Evolutionary conservation across 2,113 vertebrate species (phyloP), one percentile per base, ranked within the genome.

Genomic region (Pluvianellus socialis): DNA sequence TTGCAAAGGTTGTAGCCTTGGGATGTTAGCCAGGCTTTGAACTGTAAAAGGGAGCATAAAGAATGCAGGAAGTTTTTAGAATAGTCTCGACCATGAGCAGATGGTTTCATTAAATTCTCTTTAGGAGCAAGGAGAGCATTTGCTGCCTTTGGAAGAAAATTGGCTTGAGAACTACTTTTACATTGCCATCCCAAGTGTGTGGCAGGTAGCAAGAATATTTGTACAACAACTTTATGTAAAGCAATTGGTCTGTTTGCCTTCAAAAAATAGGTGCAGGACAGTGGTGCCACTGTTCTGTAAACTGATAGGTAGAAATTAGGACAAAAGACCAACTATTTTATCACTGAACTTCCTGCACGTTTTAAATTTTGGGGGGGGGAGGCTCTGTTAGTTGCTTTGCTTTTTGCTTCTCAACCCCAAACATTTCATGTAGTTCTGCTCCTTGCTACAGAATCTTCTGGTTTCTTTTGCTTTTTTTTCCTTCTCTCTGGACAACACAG

Each of bases 21-120:
- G 82, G 90, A 87, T 92, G 40, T 44, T 75, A 81, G 68, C 88
- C 83, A 94, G 76, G 44, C 55, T 83, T 70, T 86, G 71, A 88
- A 91, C 55, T 76, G 92, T 84, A 74, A 72, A 91, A 93, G 49
- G 45, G 56, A 81, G 49, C 47, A 27, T 81, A 18, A 90, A 90
- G 68, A 84, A 71, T 63, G 35, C 38, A 67, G 59, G 26, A 71
- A 96, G 79, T 77, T 93, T 92, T 93, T 80, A 80, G 53, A 80
- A 28, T 73, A 70, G 44, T 53, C 50, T 84, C 86, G 86, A 23
- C 52, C 2, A 2, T 0, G 6, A 94, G 83, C 92, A 93, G 79
- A 95, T 93, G 92, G 83, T 79, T 91, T 95, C 65, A 81, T 93
- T 96, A 96, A 91, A 79, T 71, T 93, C 52, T 49, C 52, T 84